These are phyloP conservation scores for Phataginus tricuspis DNA, from an alignment of 2,797 vertebrate species.

Conservation along the genomic window DNA sequence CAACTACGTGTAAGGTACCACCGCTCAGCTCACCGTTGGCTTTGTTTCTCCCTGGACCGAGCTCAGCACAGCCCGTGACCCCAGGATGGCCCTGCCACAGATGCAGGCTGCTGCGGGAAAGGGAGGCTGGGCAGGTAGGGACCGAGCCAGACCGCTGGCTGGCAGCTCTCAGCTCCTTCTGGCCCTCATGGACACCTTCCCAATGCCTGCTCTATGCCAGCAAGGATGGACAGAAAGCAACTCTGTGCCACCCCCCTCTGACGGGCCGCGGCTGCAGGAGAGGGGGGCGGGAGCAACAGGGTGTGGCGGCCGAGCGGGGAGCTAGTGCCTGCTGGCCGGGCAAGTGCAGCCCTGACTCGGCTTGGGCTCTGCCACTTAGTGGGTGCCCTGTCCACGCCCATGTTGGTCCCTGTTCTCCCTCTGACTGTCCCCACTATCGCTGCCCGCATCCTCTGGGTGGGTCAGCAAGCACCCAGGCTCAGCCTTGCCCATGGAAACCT, in stretches of 20 bases:
- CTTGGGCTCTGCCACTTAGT: not conserved
- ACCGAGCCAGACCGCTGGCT: not conserved
- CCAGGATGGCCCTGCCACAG: not conserved
- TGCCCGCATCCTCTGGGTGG: not conserved
- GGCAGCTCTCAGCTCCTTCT: not conserved
- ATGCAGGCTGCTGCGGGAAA: not conserved
- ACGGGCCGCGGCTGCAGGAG: not conserved
- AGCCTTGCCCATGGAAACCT: not conserved
- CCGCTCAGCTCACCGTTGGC: not conserved
- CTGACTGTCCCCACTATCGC: not conserved
- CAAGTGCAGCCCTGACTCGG: slow-evolving; percentile 16
- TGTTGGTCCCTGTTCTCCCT: not conserved
- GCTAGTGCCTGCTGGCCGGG: slow-evolving; percentile 64
- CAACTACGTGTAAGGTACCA: slow-evolving; percentile 91
- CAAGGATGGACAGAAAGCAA: not conserved
- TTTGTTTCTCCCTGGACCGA: not conserved
- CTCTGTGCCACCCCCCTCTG: not conserved
- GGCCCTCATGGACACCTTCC: not conserved
- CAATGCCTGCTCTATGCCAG: not conserved
- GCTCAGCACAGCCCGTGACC: not conserved
- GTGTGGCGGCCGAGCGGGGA: not conserved
- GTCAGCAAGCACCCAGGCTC: not conserved
- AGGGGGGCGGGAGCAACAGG: not conserved
- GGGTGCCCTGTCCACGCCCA: not conserved
- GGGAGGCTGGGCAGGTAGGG: not conserved